Conservation (phyloP, 2,888 invertebrate genomes). For the Bugula neritina region DNA sequence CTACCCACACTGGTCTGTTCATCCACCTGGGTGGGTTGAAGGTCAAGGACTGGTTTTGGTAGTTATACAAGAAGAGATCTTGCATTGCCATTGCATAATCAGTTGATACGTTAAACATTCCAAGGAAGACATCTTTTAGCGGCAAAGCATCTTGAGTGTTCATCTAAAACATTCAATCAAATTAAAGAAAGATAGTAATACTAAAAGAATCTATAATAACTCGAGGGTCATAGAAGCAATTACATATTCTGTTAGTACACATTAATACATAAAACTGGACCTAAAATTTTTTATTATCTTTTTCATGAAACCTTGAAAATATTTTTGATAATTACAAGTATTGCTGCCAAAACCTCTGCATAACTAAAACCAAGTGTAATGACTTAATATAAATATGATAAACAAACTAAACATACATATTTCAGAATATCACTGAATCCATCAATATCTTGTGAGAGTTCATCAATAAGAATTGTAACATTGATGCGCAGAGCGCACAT, state of each 20-base stretch:
- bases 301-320: too few species aligned
- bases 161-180: not conserved
- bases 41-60: not conserved
- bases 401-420: not conserved
- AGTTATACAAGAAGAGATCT: not conserved
- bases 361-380: too few species aligned
- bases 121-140: not conserved
- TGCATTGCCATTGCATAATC: not conserved
- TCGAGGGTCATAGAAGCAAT: too few species aligned
- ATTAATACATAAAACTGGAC: too few species aligned
- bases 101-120: not conserved
- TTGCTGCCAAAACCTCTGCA: too few species aligned
- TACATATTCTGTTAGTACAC: too few species aligned
- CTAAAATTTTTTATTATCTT: too few species aligned
- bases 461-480: slow-evolving; percentile 32
- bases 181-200: too few species aligned
- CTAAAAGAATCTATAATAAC: too few species aligned
- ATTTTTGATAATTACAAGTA: too few species aligned
- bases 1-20: not conserved
- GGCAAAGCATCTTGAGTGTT: not conserved
- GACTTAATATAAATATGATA: too few species aligned
- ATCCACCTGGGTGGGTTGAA: slow-evolving; percentile 6
- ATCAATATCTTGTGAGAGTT: slow-evolving; percentile 34
- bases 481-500: slow-evolving; percentile 31
- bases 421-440: slow-evolving; percentile 34